Base-by-base conservation (phyloP, 2,888 invertebrate genomes). In the Pachydiplax longipennis region DNA sequence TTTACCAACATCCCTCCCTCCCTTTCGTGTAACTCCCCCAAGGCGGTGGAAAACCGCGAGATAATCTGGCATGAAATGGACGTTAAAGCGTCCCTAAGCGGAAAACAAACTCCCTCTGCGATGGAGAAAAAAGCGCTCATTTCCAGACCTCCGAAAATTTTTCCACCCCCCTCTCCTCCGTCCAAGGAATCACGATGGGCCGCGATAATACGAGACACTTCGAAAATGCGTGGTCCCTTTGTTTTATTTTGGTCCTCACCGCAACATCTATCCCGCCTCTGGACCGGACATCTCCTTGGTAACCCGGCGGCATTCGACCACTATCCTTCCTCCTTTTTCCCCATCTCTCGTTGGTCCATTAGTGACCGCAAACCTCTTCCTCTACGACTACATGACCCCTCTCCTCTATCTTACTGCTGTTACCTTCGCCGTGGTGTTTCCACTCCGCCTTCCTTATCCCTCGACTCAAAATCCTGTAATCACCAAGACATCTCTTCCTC, bases 181-280 rank as follows among this genome's bases (percentile, higher is more conserved):
- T 80, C 80, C n/a, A 22, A 3, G 61, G 87, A 87, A 37, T 87
- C 87, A 87, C 87, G 87, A 87, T 87, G 65, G 61, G 40, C n/a
- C 61, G 61, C 61, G 87, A 87, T 87, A 61, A 61, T 87, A 37
- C 61, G 87, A 61, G 87, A 83, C 58, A 83, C 83, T 87, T 87
- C 65, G 87, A 25, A 87, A 65, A 37, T 87, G 61, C 61, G 87
- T 87, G 87, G 87, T 87, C 31, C 25, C 10, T 18, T 53, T 83
- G 31, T 18, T 12, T n/a, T 31, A 37, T 15, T 48, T 15, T 1
- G 48, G 81, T 53, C 53, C 48, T 13, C 53, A 18, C 53, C 53
- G 53, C 53, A 53, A 18, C 53, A 18, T 53, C 53, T 18, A 15
- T 18, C 53, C 44, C 44, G 44, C 13, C 53, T 35, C n/a, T 18